Evolutionary conservation across 2,797 vertebrate species (phyloP).

Genomic region (Anas flavirostris): DNA sequence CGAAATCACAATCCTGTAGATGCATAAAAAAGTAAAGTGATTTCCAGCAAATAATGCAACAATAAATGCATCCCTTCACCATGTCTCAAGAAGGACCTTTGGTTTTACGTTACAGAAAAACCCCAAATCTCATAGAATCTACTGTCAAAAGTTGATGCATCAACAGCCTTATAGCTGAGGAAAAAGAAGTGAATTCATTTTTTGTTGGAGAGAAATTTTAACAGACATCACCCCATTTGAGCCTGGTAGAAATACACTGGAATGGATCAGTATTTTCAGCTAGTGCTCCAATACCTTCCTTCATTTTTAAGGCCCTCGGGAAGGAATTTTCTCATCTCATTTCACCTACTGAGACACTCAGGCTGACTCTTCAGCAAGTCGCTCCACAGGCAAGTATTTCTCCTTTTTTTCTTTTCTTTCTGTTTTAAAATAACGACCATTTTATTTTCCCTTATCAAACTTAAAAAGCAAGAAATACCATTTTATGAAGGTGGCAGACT

Average conservation of each 20-base stretch:
- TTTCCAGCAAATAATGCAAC: neutral
- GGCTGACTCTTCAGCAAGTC: neutral
- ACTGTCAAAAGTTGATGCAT: neutral
- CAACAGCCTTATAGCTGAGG: neutral
- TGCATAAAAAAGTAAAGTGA: neutral
- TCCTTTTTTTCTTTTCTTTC: neutral
- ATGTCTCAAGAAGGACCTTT: neutral
- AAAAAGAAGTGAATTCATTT: neutral
- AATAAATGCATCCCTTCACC: neutral
- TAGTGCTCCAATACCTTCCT: neutral
- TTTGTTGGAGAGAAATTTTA: neutral
- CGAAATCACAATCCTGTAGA: neutral
- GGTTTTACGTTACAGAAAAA: neutral
- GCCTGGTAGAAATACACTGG: neutral
- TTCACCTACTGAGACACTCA: neutral
- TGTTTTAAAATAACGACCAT: neutral
- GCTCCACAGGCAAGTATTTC: neutral
- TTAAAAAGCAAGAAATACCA: neutral
- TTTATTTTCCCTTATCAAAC: neutral
- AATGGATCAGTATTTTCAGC: neutral
- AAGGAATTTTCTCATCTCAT: neutral
- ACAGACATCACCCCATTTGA: neutral
- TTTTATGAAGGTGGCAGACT: neutral
- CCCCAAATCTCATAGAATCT: neutral
- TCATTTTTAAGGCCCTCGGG: neutral